Base-by-base conservation (phyloP, 2,888 invertebrate genomes). In the Synergus japonicus region DNA sequence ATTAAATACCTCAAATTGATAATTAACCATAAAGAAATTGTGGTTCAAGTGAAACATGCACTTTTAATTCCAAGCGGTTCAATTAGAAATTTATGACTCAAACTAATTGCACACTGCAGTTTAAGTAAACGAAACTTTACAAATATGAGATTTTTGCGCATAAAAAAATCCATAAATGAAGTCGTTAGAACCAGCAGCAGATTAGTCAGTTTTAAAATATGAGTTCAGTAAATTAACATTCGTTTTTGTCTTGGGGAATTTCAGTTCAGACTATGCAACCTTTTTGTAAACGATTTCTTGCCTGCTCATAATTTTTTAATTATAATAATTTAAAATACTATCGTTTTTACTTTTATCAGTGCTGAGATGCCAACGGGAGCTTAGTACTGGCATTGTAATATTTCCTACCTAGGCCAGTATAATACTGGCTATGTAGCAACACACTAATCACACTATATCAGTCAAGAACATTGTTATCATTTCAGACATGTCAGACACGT, bases 111-210 rank as follows among this genome's bases (percentile, higher is more conserved):
- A 60, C 58, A 18, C 15, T 58, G 9, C 15, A 58, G 58, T 58
- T 58, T 58, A 58, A 58, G 18, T 58, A 15, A n/a, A 58, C n/a
- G n/a, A 58, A 60, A 22, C 4, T 60, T 60, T 22, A n/a, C 60
- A 18, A 58, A 58, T 58, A 58, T 18, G 18, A 66, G 10, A 66
- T n/a, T 44, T 8, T 44, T 66, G 9, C 15, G 9, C 0, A 65
- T n/a, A 65, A 41, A 65, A 65, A 43, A 65, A 29, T 3, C n/a
- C 65, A 66, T 66, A 66, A 66, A 66, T 66, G 43, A 43, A 66
- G 37, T 41, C 66, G 66, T 66, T 66, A 43, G 66, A 66, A 43
- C 66, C 66, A 66, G 66, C 15, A 66, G 41, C 43, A 66, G 66
- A 66, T 66, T 66, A 66, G 43, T 66, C 43, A 66, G 9, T 43